Evolutionary conservation across 2,797 vertebrate species (phyloP).

Genomic region (Acrocephalus scirpaceus): DNA sequence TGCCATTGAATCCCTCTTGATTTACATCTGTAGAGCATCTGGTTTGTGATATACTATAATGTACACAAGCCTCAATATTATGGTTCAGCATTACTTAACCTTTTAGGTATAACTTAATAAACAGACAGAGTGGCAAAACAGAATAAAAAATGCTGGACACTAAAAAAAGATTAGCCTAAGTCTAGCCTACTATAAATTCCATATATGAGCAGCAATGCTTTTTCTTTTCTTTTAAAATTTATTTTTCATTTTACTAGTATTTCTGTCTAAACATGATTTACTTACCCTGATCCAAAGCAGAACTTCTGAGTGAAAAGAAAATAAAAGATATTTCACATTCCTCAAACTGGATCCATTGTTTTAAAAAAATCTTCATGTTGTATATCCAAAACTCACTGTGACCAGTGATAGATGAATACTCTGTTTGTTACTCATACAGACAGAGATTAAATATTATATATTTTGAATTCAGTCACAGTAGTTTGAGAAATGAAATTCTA

Average conservation of each 20-base stretch:
- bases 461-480: slow-evolving; percentile 6
- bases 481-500: slow-evolving; percentile 12
- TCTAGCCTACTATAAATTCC: background rate
- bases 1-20: background rate
- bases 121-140: background rate
- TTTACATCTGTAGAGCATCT: background rate
- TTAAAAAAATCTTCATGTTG: background rate
- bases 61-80: background rate
- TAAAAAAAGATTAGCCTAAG: background rate
- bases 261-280: background rate
- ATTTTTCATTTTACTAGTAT: background rate
- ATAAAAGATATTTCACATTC: background rate
- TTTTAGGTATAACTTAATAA: background rate
- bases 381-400: background rate
- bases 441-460: slow-evolving; percentile 11
- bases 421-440: background rate
- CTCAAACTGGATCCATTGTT: background rate
- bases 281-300: background rate
- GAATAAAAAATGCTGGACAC: background rate
- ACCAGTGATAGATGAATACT: background rate
- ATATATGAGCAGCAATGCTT: background rate
- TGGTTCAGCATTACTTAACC: background rate
- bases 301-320: background rate
- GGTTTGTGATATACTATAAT: background rate
- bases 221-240: background rate